phyloP scores from a whole-genome alignment of 2,113 vertebrate species.

The Tupaia tana region DNA sequence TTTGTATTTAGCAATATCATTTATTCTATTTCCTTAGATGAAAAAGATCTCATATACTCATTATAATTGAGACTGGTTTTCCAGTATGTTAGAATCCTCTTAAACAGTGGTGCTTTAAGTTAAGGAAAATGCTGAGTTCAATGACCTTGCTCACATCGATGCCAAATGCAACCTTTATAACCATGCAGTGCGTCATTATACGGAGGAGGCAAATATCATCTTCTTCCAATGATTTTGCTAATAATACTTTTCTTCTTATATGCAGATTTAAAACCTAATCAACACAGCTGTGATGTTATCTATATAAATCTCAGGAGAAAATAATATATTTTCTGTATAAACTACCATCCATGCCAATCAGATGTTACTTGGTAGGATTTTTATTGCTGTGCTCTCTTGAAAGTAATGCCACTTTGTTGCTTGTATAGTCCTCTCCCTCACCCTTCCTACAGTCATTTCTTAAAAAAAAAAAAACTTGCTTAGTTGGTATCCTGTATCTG shows the following conservation, averaged over 20 bases:
- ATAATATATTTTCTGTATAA: constrained; percentile 14
- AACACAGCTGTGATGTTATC: constrained; percentile 61
- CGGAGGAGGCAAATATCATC: background rate
- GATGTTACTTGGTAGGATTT: background rate
- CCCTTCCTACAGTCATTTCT: background rate
- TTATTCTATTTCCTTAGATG: background rate
- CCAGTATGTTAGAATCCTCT: background rate
- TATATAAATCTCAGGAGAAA: constrained; percentile 49
- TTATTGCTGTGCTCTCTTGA: background rate
- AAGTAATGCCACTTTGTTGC: background rate
- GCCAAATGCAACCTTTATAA: constrained; percentile 41
- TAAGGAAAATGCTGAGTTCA: background rate
- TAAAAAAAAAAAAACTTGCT: background rate
- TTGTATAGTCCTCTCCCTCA: background rate
- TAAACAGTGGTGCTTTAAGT: background rate
- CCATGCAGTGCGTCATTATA: background rate
- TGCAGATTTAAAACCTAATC: constrained; percentile 54
- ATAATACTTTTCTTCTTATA: constrained; percentile 54
- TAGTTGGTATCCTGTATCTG: background rate
- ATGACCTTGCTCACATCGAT: background rate
- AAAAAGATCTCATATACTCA: background rate
- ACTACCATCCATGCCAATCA: background rate
- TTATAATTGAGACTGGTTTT: background rate
- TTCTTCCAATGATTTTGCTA: constrained; percentile 52
- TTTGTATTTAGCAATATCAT: background rate